Conservation (phyloP, 2,888 invertebrate species). For the Aspidiotus rigidus region DNA sequence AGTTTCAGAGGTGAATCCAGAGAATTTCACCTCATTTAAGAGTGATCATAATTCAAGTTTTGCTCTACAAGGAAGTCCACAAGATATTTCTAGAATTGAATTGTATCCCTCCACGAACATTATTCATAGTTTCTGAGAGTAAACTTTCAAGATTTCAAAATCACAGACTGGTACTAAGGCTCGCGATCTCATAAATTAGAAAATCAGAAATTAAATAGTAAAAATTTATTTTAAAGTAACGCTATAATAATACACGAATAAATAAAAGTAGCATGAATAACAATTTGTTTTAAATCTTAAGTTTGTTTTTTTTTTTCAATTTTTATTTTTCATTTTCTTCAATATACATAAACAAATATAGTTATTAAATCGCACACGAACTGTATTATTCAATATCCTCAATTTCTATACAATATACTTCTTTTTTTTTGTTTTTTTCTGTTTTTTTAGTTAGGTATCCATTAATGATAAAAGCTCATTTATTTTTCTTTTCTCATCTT, state of each 20-base stretch:
- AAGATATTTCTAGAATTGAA: too few relatives aligned
- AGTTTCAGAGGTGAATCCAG: too few relatives aligned
- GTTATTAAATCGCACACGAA: constrained; percentile 25
- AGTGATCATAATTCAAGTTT: too few relatives aligned
- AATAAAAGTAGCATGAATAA: constrained; percentile 33
- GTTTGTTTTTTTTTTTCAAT: constrained; percentile 16
- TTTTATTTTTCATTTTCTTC: too few relatives aligned
- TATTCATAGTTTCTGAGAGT: background rate
- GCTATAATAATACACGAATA: constrained; percentile 32
- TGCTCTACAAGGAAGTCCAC: too few relatives aligned
- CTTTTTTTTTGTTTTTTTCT: constrained; percentile 9
- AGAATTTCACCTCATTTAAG: too few relatives aligned
- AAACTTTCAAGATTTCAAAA: background rate
- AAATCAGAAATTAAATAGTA: constrained; percentile 13
- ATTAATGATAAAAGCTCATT: constrained; percentile 29
- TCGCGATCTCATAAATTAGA: too few relatives aligned
- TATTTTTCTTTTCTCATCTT: constrained; percentile 14
- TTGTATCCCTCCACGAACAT: background rate
- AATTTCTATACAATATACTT: constrained; percentile 1
- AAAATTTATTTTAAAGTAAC: constrained; percentile 33
- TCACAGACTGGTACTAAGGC: too few relatives aligned
- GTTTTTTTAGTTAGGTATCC: background rate
- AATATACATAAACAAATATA: constrained; percentile 14
- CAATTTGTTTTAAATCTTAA: constrained; percentile 29
- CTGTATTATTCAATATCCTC: constrained; percentile 10